phyloP scores from a whole-genome alignment of 2,888 invertebrate species.

The Empis livida region DNA sequence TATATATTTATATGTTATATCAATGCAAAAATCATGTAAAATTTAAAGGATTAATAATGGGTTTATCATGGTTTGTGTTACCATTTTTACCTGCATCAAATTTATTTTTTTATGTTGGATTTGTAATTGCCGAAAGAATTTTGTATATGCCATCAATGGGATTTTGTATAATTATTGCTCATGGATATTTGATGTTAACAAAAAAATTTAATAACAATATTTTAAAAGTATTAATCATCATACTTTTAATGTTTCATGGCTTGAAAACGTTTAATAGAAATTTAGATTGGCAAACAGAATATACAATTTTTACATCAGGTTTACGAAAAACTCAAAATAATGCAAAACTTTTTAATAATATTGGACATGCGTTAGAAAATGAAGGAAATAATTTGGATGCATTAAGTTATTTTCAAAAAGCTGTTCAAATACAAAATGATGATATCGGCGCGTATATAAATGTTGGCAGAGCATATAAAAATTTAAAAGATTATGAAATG shows the following conservation, averaged over 20 bases:
- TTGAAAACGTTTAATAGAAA: slow-evolving; percentile 79
- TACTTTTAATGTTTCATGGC: slow-evolving; percentile 64
- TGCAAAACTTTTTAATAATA: slow-evolving; percentile 94
- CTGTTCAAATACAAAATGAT: slow-evolving; percentile 85
- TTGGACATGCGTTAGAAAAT: slow-evolving; percentile 87
- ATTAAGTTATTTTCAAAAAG: slow-evolving; percentile 79
- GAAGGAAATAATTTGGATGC: slow-evolving; percentile 59
- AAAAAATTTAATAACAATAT: slow-evolving; percentile 7
- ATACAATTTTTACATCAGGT: slow-evolving; percentile 87
- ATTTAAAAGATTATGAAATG: slow-evolving; percentile 72
- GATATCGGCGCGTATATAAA: slow-evolving; percentile 96
- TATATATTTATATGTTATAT: slow-evolving; percentile 36
- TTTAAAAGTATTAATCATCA: slow-evolving; percentile 35
- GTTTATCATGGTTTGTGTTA: slow-evolving; percentile 71
- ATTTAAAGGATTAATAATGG: slow-evolving; percentile 56
- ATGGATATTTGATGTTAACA: slow-evolving; percentile 62
- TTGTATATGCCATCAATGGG: slow-evolving; percentile 97
- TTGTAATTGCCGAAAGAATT: slow-evolving; percentile 91
- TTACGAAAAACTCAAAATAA: slow-evolving; percentile 70
- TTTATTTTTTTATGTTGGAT: slow-evolving; percentile 94
- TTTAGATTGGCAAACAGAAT: slow-evolving; percentile 88
- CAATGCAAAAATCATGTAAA: slow-evolving; percentile 45
- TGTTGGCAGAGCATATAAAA: slow-evolving; percentile 89
- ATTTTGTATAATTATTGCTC: slow-evolving; percentile 82
- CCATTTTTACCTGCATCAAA: slow-evolving; percentile 95